Evolutionary conservation across 2,113 vertebrate species (phyloP).

Genomic region (Python bivittatus): DNA sequence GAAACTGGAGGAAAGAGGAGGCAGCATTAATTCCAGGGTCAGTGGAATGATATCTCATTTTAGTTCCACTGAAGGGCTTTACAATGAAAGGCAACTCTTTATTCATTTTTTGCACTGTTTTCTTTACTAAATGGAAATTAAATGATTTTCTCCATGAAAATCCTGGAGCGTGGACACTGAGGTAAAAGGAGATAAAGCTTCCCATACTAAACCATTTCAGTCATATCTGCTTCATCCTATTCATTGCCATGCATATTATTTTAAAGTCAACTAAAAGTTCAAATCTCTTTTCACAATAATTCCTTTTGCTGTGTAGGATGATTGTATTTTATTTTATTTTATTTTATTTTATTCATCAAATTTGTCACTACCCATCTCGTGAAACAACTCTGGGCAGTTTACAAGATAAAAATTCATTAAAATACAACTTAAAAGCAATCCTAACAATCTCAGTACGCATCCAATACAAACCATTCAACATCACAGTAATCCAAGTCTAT

Average conservation of each 20-base stretch:
- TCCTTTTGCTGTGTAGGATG: background rate
- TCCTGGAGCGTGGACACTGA: background rate
- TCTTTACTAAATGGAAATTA: background rate
- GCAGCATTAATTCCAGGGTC: background rate
- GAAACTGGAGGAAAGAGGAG: slow-evolving; percentile 17
- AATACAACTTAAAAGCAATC: no score
- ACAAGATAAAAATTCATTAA: no score
- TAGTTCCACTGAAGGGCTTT: background rate
- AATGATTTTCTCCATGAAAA: slow-evolving; percentile 6
- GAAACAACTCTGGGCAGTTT: no score
- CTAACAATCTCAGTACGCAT: no score
- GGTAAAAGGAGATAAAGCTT: background rate
- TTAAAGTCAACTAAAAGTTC: background rate
- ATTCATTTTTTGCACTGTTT: slow-evolving; percentile 7
- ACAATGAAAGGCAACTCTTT: background rate
- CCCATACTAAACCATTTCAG: background rate
- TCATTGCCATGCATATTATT: background rate
- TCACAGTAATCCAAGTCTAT: no score
- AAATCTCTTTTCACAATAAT: background rate
- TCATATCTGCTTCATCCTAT: background rate
- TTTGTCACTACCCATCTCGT: no score
- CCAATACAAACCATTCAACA: no score
- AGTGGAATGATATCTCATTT: background rate
- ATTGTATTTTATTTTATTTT: no score
- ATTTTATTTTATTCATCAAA: no score